phyloP scores from a whole-genome alignment of 2,797 vertebrate genomes.

The Lepus townsendii region DNA sequence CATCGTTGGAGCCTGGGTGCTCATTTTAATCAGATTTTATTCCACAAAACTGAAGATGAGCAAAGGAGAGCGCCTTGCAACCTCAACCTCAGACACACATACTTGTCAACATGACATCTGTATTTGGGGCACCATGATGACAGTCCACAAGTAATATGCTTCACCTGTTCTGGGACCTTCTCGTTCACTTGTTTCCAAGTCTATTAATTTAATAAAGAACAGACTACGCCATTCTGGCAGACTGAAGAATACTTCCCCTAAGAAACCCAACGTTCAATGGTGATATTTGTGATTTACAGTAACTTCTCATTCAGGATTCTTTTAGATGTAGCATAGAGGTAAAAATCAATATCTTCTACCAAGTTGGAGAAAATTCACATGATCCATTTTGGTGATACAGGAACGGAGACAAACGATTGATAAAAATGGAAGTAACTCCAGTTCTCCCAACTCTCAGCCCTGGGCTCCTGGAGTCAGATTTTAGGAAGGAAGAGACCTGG shows the following conservation, averaged over 20 bases:
- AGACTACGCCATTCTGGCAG: slow-evolving; percentile 62
- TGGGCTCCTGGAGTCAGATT: not conserved
- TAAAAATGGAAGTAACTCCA: slow-evolving; percentile 13
- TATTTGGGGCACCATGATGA: not conserved
- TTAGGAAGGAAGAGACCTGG: not conserved
- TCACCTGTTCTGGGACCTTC: not conserved
- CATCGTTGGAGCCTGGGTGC: not conserved
- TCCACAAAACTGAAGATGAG: not conserved
- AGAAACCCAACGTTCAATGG: slow-evolving; percentile 65
- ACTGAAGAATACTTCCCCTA: slow-evolving; percentile 55
- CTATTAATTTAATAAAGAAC: slow-evolving; percentile 73
- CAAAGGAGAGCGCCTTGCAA: not conserved
- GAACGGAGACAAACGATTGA: slow-evolving; percentile 21
- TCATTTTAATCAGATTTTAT: slow-evolving; percentile 16
- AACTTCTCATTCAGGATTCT: slow-evolving; percentile 74
- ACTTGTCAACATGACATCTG: not conserved
- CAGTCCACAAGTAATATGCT: not conserved
- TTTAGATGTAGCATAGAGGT: slow-evolving; percentile 65
- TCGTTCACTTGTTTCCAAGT: not conserved
- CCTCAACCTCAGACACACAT: not conserved
- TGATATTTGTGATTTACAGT: slow-evolving; percentile 54
- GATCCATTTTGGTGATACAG: slow-evolving; percentile 46
- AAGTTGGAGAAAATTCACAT: slow-evolving; percentile 58
- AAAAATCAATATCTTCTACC: slow-evolving; percentile 72
- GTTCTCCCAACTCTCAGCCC: not conserved